Conservation (phyloP, 2,797 vertebrate species). For the Hydrolagus colliei region DNA sequence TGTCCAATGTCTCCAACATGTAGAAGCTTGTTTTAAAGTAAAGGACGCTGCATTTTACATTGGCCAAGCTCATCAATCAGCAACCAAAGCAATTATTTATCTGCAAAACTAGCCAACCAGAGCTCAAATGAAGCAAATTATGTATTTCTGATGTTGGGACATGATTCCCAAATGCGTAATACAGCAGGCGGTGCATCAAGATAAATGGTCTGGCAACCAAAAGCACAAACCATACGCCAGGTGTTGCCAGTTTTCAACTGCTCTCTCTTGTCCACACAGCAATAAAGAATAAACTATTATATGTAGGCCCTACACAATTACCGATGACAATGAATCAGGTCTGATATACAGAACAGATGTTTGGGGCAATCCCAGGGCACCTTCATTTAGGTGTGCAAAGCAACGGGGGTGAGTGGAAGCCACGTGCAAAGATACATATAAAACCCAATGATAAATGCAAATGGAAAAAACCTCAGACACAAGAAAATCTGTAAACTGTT, state of each 20-base stretch:
- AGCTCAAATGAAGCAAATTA: neutral
- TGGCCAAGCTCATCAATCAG: neutral
- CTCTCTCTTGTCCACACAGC: too few relatives aligned
- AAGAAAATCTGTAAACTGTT: too few relatives aligned
- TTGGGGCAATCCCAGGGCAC: neutral
- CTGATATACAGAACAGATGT: neutral
- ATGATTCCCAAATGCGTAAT: too few relatives aligned
- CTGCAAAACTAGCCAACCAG: neutral
- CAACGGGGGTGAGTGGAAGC: neutral
- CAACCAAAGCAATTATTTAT: neutral
- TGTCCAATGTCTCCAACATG: neutral
- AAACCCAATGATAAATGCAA: neutral
- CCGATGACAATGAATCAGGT: too few relatives aligned
- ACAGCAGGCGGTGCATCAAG: too few relatives aligned
- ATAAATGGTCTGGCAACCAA: too few relatives aligned
- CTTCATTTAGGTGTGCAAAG: neutral
- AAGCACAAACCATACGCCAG: too few relatives aligned
- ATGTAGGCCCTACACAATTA: too few relatives aligned
- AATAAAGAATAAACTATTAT: too few relatives aligned
- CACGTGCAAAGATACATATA: neutral
- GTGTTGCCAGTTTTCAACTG: too few relatives aligned
- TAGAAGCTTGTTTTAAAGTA: neutral
- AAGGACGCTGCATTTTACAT: neutral
- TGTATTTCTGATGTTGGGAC: too few relatives aligned
- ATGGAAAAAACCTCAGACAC: neutral